These are phyloP conservation scores for Pseudorhombus dupliciocellatus DNA, from an alignment of 2,113 vertebrate genomes.

Conservation along the genomic window DNA sequence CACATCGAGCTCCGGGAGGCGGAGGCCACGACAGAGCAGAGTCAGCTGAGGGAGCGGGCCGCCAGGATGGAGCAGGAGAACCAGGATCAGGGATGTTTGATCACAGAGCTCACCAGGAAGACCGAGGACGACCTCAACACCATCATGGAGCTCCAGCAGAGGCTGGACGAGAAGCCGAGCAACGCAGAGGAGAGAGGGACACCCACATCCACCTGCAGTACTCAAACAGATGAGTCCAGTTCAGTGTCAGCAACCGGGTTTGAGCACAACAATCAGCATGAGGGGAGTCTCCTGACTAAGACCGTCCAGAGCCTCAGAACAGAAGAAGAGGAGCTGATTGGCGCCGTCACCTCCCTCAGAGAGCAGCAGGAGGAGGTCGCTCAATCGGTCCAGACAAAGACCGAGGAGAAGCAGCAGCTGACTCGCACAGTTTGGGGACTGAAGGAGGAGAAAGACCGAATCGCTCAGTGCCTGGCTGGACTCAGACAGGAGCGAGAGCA, in stretches of 20 bases:
- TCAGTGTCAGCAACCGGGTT: constrained; percentile 16
- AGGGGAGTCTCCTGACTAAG: constrained; percentile 28
- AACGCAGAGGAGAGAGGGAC: constrained; percentile 14
- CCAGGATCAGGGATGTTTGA: constrained; percentile 40
- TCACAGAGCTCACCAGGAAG: constrained; percentile 67
- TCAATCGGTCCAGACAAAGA: constrained; percentile 59
- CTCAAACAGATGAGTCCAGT: not conserved
- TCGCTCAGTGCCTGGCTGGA: constrained; percentile 44
- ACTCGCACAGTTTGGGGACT: constrained; percentile 72
- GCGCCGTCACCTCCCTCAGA: constrained; percentile 39
- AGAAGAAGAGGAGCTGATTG: constrained; percentile 54
- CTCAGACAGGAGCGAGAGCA: constrained; percentile 65
- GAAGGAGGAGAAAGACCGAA: constrained; percentile 70
- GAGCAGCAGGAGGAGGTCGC: constrained; percentile 58
- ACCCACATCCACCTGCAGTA: not conserved
- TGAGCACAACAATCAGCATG: not conserved
- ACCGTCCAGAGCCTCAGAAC: constrained; percentile 56
- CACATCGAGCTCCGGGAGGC: constrained; percentile 53
- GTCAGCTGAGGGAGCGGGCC: constrained; percentile 18
- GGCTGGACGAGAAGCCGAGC: constrained; percentile 32
- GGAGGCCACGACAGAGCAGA: constrained; percentile 33
- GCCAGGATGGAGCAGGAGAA: constrained; percentile 41
- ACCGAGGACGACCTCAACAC: constrained; percentile 70
- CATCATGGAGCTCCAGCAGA: constrained; percentile 71
- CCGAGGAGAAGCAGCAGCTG: constrained; percentile 71